Conservation (phyloP, 1,140 invertebrate genomes). For the Pogonomyrmex barbatus region DNA sequence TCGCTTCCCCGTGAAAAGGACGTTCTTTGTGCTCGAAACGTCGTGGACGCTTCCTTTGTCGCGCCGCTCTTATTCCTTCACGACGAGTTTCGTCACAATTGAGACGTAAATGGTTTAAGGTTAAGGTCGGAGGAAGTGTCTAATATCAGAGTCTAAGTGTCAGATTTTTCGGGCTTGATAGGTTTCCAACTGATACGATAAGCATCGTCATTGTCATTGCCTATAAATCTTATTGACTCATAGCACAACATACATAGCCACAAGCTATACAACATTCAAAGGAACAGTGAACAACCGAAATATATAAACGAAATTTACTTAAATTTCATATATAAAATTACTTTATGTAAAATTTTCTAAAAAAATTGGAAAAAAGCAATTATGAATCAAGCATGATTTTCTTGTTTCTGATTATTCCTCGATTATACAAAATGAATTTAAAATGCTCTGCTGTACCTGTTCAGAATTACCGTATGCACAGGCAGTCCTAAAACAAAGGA, state of each 20-base stretch:
- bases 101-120: constrained; percentile 49
- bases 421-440: background rate
- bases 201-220: background rate
- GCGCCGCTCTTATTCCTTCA: constrained; percentile 46
- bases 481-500: constrained; percentile 29
- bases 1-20: constrained; percentile 60
- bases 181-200: background rate
- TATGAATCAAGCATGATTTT: background rate
- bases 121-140: constrained; percentile 57
- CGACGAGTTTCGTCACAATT: constrained; percentile 35
- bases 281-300: background rate
- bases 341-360: background rate
- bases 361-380: background rate
- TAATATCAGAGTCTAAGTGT: constrained; percentile 9
- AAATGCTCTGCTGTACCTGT: background rate
- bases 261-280: no score
- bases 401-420: background rate
- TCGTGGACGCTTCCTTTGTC: constrained; percentile 65
- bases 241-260: background rate
- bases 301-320: background rate
- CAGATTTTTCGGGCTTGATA: constrained; percentile 35
- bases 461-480: background rate
- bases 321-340: background rate
- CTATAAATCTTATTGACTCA: background rate
- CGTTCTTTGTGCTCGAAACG: constrained; percentile 55